phyloP scores from a whole-genome alignment of 2,888 invertebrate species.

The Heliconius hortense region DNA sequence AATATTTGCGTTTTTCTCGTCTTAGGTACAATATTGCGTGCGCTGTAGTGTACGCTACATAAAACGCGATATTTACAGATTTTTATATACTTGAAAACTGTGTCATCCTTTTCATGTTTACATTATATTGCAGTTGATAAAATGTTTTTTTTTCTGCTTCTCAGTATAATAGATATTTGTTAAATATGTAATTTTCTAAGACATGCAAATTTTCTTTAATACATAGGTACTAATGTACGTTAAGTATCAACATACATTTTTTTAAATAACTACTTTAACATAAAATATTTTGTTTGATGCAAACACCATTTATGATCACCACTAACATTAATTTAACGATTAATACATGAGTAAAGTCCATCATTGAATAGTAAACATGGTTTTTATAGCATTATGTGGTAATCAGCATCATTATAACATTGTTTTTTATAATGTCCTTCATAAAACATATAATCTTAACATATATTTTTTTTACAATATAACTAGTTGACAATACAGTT shows the following conservation, averaged over 20 bases:
- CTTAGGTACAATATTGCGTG: not conserved
- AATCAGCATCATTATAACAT: not conserved
- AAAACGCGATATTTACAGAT: too few relatives aligned
- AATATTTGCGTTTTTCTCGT: not conserved
- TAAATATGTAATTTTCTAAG: too few relatives aligned
- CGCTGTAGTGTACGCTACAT: not conserved
- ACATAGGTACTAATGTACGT: too few relatives aligned
- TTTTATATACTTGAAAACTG: too few relatives aligned
- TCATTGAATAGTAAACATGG: not conserved
- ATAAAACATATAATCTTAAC: not conserved
- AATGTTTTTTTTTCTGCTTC: not conserved
- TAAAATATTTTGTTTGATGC: not conserved
- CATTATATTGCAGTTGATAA: not conserved
- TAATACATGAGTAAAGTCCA: constrained; percentile 12
- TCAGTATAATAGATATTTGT: not conserved
- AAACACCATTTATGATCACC: not conserved
- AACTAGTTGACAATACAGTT: not conserved
- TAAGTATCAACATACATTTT: too few relatives aligned
- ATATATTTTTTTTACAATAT: not conserved
- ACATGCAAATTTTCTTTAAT: too few relatives aligned
- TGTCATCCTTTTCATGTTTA: too few relatives aligned
- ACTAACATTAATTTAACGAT: not conserved
- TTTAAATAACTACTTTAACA: too few relatives aligned
- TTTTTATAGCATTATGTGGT: constrained; percentile 10
- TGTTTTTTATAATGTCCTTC: not conserved